These are phyloP conservation scores for Isaurus tuberculatus DNA, from an alignment of 92 coral and sea anemone species.

Conservation along the genomic window DNA sequence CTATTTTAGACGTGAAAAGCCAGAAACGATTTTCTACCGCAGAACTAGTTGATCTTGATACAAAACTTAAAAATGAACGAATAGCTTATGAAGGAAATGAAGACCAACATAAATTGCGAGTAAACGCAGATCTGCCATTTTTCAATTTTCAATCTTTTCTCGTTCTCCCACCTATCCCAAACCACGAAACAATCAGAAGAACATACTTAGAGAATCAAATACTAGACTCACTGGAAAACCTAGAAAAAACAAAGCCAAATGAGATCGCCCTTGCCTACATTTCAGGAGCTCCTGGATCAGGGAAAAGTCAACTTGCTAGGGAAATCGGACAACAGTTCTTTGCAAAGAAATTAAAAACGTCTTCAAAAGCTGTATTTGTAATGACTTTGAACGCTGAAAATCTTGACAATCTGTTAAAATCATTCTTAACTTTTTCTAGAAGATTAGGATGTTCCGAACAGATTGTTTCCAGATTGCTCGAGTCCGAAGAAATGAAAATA, in stretches of 20 bases:
- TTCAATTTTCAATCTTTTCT: conserved; percentile 16
- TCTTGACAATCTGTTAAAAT: conserved; percentile 51
- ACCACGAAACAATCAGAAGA: conserved; percentile 40
- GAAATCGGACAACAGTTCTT: conserved; percentile 53
- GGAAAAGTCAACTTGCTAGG: conserved; percentile 63
- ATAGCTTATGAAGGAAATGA: not conserved
- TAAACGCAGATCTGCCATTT: not conserved
- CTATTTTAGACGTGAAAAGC: conserved; percentile 24
- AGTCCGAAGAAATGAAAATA: conserved; percentile 35
- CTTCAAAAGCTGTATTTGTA: conserved; percentile 46
- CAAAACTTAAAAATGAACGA: conserved; percentile 16
- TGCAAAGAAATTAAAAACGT: conserved; percentile 27
- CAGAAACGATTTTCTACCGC: conserved; percentile 29
- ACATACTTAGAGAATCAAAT: conserved; percentile 22
- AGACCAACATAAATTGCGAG: not conserved
- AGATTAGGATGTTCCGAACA: conserved; percentile 47
- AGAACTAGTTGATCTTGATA: conserved; percentile 10
- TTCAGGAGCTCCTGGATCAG: conserved; percentile 62
- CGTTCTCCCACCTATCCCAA: conserved; percentile 48
- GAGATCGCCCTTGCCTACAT: conserved; percentile 38
- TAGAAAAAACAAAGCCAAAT: conserved; percentile 26
- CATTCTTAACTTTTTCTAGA: conserved; percentile 49
- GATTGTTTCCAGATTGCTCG: conserved; percentile 43
- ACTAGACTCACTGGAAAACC: conserved; percentile 37
- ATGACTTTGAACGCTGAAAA: conserved; percentile 53